These are phyloP conservation scores for Pecten maximus DNA, from an alignment of 2,888 invertebrate species.

Conservation along the genomic window DNA sequence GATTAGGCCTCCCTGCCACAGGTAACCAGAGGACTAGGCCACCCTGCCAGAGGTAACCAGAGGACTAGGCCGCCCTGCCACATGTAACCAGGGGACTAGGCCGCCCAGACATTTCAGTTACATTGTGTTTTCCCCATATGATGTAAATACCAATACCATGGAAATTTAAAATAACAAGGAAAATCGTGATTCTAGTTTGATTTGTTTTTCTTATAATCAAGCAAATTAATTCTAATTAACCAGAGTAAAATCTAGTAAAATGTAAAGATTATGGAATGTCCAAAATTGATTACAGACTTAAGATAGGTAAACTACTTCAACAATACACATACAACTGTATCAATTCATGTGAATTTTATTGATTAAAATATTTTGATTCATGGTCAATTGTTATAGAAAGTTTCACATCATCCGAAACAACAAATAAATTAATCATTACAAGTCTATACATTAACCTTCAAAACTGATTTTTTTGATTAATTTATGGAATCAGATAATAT, in stretches of 20 bases:
- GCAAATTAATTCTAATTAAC: neutral
- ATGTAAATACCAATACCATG: too few relatives aligned
- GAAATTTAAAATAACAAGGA: too few relatives aligned
- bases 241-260: neutral
- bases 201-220: neutral
- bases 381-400: neutral
- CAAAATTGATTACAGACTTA: neutral
- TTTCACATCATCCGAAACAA: neutral
- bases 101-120: too few relatives aligned
- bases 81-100: too few relatives aligned
- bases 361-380: slow-evolving; percentile 2
- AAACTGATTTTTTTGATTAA: neutral
- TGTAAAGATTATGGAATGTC: neutral
- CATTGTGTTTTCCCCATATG: too few relatives aligned
- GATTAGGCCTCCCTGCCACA: too few relatives aligned
- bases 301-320: neutral
- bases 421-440: neutral
- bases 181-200: too few relatives aligned
- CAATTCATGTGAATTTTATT: neutral
- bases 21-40: too few relatives aligned
- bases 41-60: too few relatives aligned
- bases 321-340: neutral
- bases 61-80: too few relatives aligned
- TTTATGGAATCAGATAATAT: neutral
- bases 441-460: neutral